Base-by-base conservation (phyloP, 2,113 vertebrate species). In the Jacana jacana region DNA sequence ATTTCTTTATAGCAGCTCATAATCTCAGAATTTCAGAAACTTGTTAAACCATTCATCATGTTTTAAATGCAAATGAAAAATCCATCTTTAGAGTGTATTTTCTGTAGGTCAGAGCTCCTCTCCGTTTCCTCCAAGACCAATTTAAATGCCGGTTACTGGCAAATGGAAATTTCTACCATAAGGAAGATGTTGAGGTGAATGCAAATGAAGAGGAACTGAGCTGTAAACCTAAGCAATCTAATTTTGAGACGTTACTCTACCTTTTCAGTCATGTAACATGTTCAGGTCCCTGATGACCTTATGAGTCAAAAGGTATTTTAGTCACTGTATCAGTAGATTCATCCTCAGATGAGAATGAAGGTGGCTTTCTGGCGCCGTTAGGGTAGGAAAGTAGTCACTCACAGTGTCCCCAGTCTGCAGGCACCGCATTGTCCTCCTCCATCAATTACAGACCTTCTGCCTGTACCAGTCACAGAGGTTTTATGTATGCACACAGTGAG, bases 271-370 rank as follows among this genome's bases (percentile, higher is more conserved):
- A 23, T 3, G 11, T n/a, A 37, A 55, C 10, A 6, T 30, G 7
- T 39, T 70, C 0, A 1, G 6, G 16, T 63, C 5, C 25, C 30
- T 0, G 0, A 10, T 17, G 64, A n/a, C 18, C 20, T 51, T 66
- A 20, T 17, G 27, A 71, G 19, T 58, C 31, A 82, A 51, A 66
- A 13, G 51, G 30, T 10, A 5, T n/a, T 93, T 88, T 86, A 37
- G 17, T 54, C 15, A 13, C 49, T 31, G 2, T 35, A 5, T 80
- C n/a, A 27, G 11, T 66, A 33, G 24, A 55, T 60, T 18, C 12
- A 17, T 24, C 39, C 64, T 57, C 27, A 40, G 27, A 6, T 44
- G 24, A 78, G 23, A 42, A 60, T n/a, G 17, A 14, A 66, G 22
- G 6, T 72, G 61, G 35, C 30, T 81, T 86, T 81, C 13, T 54